Evolutionary conservation across 2,888 invertebrate genomes (phyloP).

Genomic region (Sialis fuliginosa): DNA sequence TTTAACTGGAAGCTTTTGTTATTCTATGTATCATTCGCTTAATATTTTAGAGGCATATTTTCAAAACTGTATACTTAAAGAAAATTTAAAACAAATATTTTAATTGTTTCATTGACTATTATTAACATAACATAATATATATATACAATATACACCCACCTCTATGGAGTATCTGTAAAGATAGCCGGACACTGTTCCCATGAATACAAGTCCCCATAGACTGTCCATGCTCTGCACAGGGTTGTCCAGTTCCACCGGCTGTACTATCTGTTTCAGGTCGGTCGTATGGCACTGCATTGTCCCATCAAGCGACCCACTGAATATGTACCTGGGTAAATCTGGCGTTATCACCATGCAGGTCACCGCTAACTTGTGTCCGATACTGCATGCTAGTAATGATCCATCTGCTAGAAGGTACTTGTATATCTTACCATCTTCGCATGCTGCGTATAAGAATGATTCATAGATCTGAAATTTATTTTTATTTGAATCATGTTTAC

Average conservation of each 20-base stretch:
- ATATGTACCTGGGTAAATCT: conserved; percentile 24
- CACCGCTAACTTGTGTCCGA: conserved; percentile 39
- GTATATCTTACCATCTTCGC: conserved; percentile 43
- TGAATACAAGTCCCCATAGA: conserved; percentile 51
- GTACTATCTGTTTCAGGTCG: conserved; percentile 34
- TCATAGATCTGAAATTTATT: conserved; percentile 33
- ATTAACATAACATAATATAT: too few relatives aligned
- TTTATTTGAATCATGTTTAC: background rate
- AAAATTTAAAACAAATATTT: too few relatives aligned
- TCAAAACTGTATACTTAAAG: too few relatives aligned
- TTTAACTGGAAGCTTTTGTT: too few relatives aligned
- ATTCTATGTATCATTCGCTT: too few relatives aligned
- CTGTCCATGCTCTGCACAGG: conserved; percentile 59
- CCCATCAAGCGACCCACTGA: conserved; percentile 43
- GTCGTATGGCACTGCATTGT: conserved; percentile 40
- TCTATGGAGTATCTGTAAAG: conserved; percentile 49
- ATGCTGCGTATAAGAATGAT: conserved; percentile 40
- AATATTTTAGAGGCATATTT: too few relatives aligned
- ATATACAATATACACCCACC: conserved; percentile 24
- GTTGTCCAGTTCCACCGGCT: conserved; percentile 34
- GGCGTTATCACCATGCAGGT: conserved; percentile 39
- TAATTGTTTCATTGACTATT: too few relatives aligned
- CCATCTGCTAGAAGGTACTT: conserved; percentile 35
- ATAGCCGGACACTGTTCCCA: conserved; percentile 55
- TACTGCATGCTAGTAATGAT: conserved; percentile 32